Evolutionary conservation across 1,140 invertebrate genomes (phyloP), one percentile per base, ranked within the genome.

Genomic region (Drosophila sp.): DNA sequence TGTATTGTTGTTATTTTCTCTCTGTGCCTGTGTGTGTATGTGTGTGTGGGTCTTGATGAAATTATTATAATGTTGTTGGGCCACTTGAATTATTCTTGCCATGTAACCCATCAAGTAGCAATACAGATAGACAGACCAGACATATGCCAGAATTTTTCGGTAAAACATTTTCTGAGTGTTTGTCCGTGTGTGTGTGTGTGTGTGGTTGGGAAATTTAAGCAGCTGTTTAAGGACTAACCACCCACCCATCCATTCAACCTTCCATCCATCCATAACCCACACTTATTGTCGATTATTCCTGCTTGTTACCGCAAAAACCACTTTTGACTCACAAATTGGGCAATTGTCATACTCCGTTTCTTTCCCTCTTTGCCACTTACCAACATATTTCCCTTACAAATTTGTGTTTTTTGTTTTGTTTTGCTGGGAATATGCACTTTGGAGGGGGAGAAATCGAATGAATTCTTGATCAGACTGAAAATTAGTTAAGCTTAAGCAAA

Each of bases 31-130:
- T 38, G 35, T 33, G 6, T 5, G 82, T n/a, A n/a, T 66, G 65
- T 70, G 27, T 23, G 27, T 74, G 67, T 70, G 64, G 70, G 61
- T 62, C 38, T 73, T 78, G 83, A 82, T 86, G 83, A 76, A 79
- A 80, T 89, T 87, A 87, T 87, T 87, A 80, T 89, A 89, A 87
- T 82, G 65, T 85, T 81, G 78, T 65, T 55, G 50, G 40, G 54
- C 72, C 74, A 77, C 73, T 76, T 77, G 74, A 66, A 57, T 32
- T 47, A 74, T 70, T 66, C 55, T 33, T 40, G 44, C 44, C 47
- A 47, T 35, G 38, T 35, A 63, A 32, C n/a, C 44, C 44, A 50
- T 50, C 44, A 50, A 50, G 44, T 50, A 50, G 44, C 44, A 38
- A 10, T 38, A 17, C 17, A 27, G 23, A 50, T 50, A 27, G 23